Evolutionary conservation across 2,888 invertebrate genomes (phyloP), one percentile per base, ranked within the genome.

Genomic region (Ditylenchus weischeri): DNA sequence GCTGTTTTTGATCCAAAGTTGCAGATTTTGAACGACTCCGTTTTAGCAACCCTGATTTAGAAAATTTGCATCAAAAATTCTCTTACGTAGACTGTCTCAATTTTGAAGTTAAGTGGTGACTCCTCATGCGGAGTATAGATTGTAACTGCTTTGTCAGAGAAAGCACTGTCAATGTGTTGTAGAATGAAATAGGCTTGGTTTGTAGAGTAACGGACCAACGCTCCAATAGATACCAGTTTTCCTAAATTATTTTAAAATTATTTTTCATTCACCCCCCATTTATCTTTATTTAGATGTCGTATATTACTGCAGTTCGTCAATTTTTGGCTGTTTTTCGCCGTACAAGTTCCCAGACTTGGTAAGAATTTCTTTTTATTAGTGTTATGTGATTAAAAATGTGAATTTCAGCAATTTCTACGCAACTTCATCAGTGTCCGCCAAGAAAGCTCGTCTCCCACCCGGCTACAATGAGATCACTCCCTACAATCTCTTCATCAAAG

Each of bases 111-210:
- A 50, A 76, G 70, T 7, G 69, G 66, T n/a, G 72, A 72, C 38
- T 78, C 76, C 11, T 74, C 72, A 63, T 75, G 73, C 29, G 68
- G 65, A 18, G 63, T 61, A 38, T 38, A 61, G 23, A 75, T 59
- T 6, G 69, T 69, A 54, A 75, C 74, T 18, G 75, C 75, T 64
- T 75, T 75, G 49, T 71, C 61, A 18, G 54, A 58, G 38, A 75
- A 50, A n/a, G n/a, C 35, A 13, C 57, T 43, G 61, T 72, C 74
- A 47, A 76, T 21, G 54, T 75, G 74, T 54, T 76, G 71, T 19
- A 78, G 57, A 10, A 76, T 72, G 50, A 75, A 76, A 67, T 80
- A 80, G n/a, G 78, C 80, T 59, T 78, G 78, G 8, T 73, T 77
- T 13, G 72, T 69, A 10, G 80, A 72, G 69, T 78, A 79, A 59